A percentile compares a stretch with the other conserved stretches of the same genome.
Evolutionary conservation across 2,888 invertebrate species (phyloP).

Genomic region (Lordiphosa andalusiaca): DNA sequence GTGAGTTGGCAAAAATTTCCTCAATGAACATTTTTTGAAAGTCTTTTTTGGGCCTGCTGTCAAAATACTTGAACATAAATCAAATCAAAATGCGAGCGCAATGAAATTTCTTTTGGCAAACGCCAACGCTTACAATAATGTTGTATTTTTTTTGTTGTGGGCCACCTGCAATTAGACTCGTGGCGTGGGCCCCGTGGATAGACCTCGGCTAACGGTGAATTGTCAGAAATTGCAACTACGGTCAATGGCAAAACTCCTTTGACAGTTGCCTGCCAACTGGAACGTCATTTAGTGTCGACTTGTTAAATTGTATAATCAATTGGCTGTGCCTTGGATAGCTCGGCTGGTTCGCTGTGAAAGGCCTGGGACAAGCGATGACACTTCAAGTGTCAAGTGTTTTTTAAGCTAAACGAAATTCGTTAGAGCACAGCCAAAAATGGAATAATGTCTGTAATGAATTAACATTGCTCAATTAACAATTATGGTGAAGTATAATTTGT

Average conservation of each 20-base stretch:
- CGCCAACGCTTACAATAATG: slow-evolving; percentile 47
- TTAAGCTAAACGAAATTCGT: slow-evolving; percentile 1
- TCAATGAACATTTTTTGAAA: slow-evolving; percentile 42
- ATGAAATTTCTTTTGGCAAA: slow-evolving; percentile 43
- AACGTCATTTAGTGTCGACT: slow-evolving; percentile 23
- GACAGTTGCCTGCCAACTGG: slow-evolving; percentile 15
- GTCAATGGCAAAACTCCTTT: slow-evolving; percentile 41
- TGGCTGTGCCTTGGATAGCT: slow-evolving; percentile 7
- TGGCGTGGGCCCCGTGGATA: slow-evolving; percentile 43
- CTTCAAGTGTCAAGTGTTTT: slow-evolving; percentile 60
- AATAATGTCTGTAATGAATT: slow-evolving; percentile 3
- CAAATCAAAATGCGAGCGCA: slow-evolving; percentile 34
- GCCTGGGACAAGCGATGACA: slow-evolving; percentile 28
- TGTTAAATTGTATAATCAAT: slow-evolving; percentile 45
- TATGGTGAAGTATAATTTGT: no score
- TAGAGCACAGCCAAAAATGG: background rate
- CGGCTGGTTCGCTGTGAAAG: slow-evolving; percentile 26
- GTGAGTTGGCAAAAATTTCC: slow-evolving; percentile 43
- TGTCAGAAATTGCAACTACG: slow-evolving; percentile 47
- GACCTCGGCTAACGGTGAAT: slow-evolving; percentile 10
- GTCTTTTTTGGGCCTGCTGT: slow-evolving; percentile 36
- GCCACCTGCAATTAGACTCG: slow-evolving; percentile 49
- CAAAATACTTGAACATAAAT: slow-evolving; percentile 55
- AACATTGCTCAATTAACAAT: no score
- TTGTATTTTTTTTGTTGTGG: slow-evolving; percentile 18